Percentiles rank a stretch among this genome's conserved stretches.
Evolutionary conservation across 2,888 invertebrate species (phyloP).

Genomic region (Eucera pruinosa): DNA sequence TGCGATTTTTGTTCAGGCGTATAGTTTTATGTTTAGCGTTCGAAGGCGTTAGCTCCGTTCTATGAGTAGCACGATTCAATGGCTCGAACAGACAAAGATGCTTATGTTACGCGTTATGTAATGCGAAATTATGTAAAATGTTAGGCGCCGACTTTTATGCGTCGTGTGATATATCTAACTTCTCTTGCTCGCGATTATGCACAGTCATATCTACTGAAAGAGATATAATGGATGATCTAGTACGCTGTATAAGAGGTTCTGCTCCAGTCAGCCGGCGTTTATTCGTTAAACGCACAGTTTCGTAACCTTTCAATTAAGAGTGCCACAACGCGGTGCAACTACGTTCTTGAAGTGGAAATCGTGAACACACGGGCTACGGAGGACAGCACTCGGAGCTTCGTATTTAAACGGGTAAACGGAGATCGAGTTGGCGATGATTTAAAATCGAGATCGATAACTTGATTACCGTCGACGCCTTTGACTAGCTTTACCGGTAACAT

Average conservation of each 20-base stretch:
- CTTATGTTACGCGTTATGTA: constrained; percentile 41
- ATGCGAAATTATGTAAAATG: constrained; percentile 56
- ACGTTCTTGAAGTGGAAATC: constrained; percentile 40
- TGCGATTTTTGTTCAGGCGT: no score
- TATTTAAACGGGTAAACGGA: constrained; percentile 14
- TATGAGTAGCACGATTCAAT: constrained; percentile 39
- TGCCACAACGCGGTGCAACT: constrained; percentile 36
- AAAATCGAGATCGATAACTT: constrained; percentile 67
- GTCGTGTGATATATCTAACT: constrained; percentile 31
- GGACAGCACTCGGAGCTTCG: constrained; percentile 11
- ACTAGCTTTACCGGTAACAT: constrained; percentile 52
- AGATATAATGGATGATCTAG: constrained; percentile 44
- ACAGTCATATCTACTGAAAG: constrained; percentile 27
- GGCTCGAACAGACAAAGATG: constrained; percentile 36
- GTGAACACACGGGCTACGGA: constrained; percentile 20
- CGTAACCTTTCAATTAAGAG: constrained; percentile 70
- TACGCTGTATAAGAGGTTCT: constrained; percentile 28
- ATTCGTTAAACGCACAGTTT: constrained; percentile 60
- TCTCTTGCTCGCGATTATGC: constrained; percentile 33
- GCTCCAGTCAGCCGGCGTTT: constrained; percentile 35
- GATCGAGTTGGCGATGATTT: constrained; percentile 53
- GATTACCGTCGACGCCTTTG: constrained; percentile 65
- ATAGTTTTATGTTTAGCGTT: no score
- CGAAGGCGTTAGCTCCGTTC: no score
- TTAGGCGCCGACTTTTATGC: constrained; percentile 33